Base-by-base conservation (phyloP, 2,888 invertebrate species). In the Hipparchia semele region DNA sequence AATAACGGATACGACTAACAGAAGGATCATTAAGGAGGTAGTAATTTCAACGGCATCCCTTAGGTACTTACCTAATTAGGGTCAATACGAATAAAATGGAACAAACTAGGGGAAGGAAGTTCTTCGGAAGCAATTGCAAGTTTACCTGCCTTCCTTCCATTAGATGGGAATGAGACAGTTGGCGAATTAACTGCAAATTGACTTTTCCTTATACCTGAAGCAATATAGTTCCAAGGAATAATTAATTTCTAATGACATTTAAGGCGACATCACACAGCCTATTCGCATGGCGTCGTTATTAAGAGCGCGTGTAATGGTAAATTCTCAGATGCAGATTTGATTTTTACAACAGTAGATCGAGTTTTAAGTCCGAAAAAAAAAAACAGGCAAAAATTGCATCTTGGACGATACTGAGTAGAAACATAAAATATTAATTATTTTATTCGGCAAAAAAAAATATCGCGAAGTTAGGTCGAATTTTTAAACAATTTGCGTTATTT, bases 131-230 rank as follows among this genome's bases (percentile, higher is more conserved):
- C 53, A 65, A 53, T 66, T 71, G 69, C 68, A 73, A 77, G 73
- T 73, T 69, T 65, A 45, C 51, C 60, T 23, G 12, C 64, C 64
- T 71, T 74, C 72, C 54, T 51, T 33, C 69, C 33, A 72, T 73
- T 76, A 70, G 68, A 49, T 72, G 67, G 72, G 70, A 70, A 64
- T 56, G 72, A 72, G 59, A 74, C 72, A 56, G 68, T 73, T 69
- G 71, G 23, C 46, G 59, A 70, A 71, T 71, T 68, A 73, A 12
- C 54, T 54, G 67, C 58, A 72, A 72, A 76, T 74, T 68, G 60
- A 45, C 68, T 70, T 61, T 75, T 73, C 59, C 71, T 67, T 66
- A 51, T 56, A 60, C 54, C 54, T 58, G 49, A 70, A 4, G 56
- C 45, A 72, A 58, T 68, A 68, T 72, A 45, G 58, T 39, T 72